Percentiles rank a stretch among this genome's conserved stretches.
Evolutionary conservation across 1,140 invertebrate species (phyloP).

Genomic region (Euura saliciscinereae): DNA sequence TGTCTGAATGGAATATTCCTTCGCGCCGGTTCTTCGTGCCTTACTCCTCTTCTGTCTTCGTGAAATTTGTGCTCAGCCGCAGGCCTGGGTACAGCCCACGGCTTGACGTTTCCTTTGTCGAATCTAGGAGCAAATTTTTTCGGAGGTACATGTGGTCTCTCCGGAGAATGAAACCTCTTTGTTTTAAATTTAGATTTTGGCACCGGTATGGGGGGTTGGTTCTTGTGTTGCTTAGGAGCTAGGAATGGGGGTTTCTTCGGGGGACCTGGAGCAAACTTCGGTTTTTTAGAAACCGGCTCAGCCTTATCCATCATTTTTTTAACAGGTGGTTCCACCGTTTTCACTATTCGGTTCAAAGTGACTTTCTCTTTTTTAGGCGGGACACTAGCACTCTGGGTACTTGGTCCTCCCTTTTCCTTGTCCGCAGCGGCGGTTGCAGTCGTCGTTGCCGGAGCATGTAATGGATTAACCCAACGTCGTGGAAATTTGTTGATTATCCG

Average conservation of each 20-base stretch:
- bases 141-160: constrained; percentile 23
- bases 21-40: constrained; percentile 17
- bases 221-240: constrained; percentile 30
- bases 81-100: constrained; percentile 16
- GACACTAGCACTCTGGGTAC: neutral
- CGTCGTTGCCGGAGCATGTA: constrained; percentile 13
- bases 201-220: constrained; percentile 21
- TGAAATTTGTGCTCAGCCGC: neutral
- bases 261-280: constrained; percentile 16
- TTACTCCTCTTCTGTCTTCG: constrained; percentile 12
- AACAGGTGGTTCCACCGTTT: constrained; percentile 2
- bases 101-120: constrained; percentile 25
- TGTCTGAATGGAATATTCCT: constrained; percentile 12
- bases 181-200: constrained; percentile 24
- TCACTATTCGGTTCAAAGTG: neutral
- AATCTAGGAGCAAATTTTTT: constrained; percentile 37
- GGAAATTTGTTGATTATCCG: constrained; percentile 43
- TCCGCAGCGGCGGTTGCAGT: constrained; percentile 8
- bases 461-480: constrained; percentile 23
- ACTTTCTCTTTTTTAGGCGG: constrained; percentile 15
- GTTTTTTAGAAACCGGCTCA: constrained; percentile 20
- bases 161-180: constrained; percentile 34
- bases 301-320: constrained; percentile 17
- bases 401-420: constrained; percentile 12
- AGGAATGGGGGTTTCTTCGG: constrained; percentile 6